These are phyloP conservation scores for Lordiphosa fenestrarum DNA, from an alignment of 2,888 invertebrate genomes.

Conservation along the genomic window DNA sequence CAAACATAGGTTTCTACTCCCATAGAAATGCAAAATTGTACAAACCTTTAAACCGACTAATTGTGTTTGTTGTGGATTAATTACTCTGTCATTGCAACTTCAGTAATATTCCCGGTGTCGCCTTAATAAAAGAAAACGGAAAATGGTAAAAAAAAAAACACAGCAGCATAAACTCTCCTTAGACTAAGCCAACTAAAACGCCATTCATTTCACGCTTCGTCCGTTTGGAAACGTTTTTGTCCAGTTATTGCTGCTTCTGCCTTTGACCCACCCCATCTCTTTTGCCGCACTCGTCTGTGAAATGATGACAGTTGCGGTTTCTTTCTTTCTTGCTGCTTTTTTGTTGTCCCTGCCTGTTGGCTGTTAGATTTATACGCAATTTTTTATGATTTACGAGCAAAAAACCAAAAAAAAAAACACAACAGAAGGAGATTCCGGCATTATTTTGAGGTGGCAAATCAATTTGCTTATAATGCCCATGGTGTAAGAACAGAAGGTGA, in stretches of 20 bases:
- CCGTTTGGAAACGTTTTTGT: constrained; percentile 34
- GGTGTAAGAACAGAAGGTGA: not conserved
- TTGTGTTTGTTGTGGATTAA: too few relatives aligned
- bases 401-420: not conserved
- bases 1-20: too few relatives aligned
- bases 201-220: constrained; percentile 58
- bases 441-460: constrained; percentile 44
- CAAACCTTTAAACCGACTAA: too few relatives aligned
- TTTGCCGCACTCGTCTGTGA: constrained; percentile 43
- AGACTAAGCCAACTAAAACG: constrained; percentile 23
- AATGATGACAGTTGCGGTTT: constrained; percentile 70
- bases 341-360: constrained; percentile 3
- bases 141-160: constrained; percentile 3
- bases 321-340: constrained; percentile 16
- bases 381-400: constrained; percentile 64
- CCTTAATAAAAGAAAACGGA: not conserved
- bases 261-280: not conserved
- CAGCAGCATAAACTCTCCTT: constrained; percentile 9
- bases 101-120: too few relatives aligned
- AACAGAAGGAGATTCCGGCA: constrained; percentile 7
- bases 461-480: constrained; percentile 44
- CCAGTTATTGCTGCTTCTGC: constrained; percentile 8
- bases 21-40: too few relatives aligned
- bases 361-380: constrained; percentile 50
- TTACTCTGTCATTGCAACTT: too few relatives aligned